phyloP scores from a whole-genome alignment of 2,113 vertebrate species.

The Amazona vittata region DNA sequence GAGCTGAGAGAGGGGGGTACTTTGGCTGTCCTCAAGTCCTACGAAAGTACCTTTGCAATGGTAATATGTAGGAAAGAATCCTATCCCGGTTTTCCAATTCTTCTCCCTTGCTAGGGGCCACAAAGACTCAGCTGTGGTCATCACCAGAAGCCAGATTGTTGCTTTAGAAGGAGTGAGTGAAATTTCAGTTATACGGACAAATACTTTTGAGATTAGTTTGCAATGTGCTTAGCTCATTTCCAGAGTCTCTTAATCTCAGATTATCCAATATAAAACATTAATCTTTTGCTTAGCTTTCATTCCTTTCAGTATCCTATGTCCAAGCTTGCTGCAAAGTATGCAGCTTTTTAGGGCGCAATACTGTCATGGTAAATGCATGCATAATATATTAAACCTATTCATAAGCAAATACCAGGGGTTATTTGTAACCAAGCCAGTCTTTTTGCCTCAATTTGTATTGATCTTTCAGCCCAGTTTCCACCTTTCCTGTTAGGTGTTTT shows the following conservation, averaged over 20 bases:
- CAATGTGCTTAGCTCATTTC: background rate
- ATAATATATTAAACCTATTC: background rate
- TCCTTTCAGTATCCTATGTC: accelerated
- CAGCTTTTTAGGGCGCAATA: background rate
- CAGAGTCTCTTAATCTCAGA: background rate
- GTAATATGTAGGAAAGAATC: background rate
- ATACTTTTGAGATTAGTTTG: background rate
- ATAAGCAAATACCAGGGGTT: background rate
- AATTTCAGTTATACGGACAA: background rate
- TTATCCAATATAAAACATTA: background rate
- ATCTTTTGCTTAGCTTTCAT: background rate
- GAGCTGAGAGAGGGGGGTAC: background rate
- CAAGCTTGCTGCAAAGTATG: background rate
- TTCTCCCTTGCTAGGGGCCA: background rate
- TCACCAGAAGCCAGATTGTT: background rate
- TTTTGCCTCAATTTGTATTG: background rate
- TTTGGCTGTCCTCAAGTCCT: background rate
- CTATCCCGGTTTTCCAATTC: background rate
- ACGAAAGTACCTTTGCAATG: background rate
- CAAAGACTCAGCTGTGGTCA: background rate
- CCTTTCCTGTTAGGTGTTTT: background rate
- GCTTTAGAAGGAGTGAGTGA: background rate
- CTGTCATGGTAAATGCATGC: background rate
- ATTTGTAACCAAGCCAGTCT: background rate
- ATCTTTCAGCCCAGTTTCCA: background rate